Conservation (phyloP, 2,888 invertebrate species). For the Vandiemenella viatica region DNA sequence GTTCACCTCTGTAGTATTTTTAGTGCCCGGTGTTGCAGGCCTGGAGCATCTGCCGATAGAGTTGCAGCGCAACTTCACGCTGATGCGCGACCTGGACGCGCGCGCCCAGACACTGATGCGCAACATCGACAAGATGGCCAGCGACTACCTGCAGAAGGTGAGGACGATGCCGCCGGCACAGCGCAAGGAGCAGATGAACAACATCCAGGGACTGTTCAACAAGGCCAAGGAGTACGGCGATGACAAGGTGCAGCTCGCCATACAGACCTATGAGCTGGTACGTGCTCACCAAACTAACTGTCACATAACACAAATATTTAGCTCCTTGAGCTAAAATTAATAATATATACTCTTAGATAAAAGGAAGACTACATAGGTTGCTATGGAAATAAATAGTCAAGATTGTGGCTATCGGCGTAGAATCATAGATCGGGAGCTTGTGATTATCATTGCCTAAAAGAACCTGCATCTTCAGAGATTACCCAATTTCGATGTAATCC, state of each 20-base stretch:
- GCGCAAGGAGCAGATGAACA: constrained; percentile 65
- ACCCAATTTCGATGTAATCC: too few species aligned
- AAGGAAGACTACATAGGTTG: too few species aligned
- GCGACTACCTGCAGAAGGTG: constrained; percentile 60
- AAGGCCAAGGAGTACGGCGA: constrained; percentile 93
- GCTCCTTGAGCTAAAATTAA: too few species aligned
- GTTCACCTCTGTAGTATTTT: too few species aligned
- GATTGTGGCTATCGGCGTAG: too few species aligned
- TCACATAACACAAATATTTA: too few species aligned
- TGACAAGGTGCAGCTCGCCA: constrained; percentile 92
- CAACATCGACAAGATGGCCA: constrained; percentile 76
- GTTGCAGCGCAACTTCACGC: constrained; percentile 83
- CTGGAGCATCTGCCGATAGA: constrained; percentile 90
- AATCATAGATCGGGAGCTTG: too few species aligned
- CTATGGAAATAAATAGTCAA: too few species aligned
- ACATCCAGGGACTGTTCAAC: constrained; percentile 76
- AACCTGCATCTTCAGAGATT: too few species aligned
- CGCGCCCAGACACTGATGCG: constrained; percentile 68
- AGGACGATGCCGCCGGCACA: constrained; percentile 60
- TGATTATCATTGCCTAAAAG: too few species aligned
- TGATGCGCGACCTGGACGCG: constrained; percentile 90
- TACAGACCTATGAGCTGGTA: constrained; percentile 90
- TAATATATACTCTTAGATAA: too few species aligned
- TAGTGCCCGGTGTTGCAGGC: constrained; percentile 38
- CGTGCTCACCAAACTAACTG: constrained; percentile 11